Evolutionary conservation across 2,888 invertebrate species (phyloP), one percentile per base, ranked within the genome.

Genomic region (Reticulitermes lucifugus): DNA sequence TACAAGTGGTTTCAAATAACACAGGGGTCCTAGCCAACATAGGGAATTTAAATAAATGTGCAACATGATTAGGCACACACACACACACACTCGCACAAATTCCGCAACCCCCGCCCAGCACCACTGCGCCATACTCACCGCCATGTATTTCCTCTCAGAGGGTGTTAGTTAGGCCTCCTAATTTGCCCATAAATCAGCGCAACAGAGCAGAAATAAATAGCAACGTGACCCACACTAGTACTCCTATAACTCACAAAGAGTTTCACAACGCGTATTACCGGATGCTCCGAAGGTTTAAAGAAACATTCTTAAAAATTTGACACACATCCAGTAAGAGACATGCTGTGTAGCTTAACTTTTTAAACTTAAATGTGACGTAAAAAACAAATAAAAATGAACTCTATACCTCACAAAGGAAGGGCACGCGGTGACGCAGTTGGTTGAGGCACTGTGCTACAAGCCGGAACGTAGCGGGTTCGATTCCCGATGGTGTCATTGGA

Each of bases 141-240:
- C 46, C 12, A 6, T 25, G 25, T 25, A 25, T n/a, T 1, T 65
- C n/a, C 79, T 29, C 51, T 2, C 29, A 79, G 79, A 51, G 51
- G 25, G 46, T 77, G 77, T 46, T 77, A 41, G 22, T 46, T 77
- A 41, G 22, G n/a, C 25, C 55, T 79, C 79, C 46, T 51, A 79
- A 79, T 79, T 79, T 79, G 79, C 29, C 46, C 51, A 79, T 79
- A 79, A 79, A 79, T 79, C 79, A 79, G 79, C 46, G 51, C 51
- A 55, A 51, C 55, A 55, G 18, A 43, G 29, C 51, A 79, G 25
- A 55, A 51, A 79, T 79, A 79, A 77, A 43, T 60, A 18, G 60
- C 18, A 60, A 25, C 25, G 9, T n/a, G 25, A 12, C n/a, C 55
- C 55, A 12, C 0, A 4, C 35, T 35, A 4, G 35, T 35, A 35